Evolutionary conservation across 2,113 vertebrate species (phyloP).

Genomic region (Plecturocebus donacophilus): DNA sequence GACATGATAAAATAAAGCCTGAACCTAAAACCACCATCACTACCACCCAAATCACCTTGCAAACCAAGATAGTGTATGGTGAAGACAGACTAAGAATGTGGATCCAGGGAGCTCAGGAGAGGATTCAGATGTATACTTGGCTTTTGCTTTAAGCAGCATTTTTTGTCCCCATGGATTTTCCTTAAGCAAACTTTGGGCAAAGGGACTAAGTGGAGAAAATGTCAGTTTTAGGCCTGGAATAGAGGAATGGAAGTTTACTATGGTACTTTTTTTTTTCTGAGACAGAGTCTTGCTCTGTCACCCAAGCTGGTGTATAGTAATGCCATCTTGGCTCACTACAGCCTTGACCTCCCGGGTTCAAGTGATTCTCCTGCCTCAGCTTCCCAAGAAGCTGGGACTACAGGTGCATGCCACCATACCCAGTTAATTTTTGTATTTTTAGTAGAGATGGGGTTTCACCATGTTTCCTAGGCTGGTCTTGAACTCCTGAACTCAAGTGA

Average conservation of each 20-base stretch:
- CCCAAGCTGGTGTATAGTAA: too few species aligned
- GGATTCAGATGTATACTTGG: background rate
- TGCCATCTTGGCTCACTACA: too few species aligned
- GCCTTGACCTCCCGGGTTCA: too few species aligned
- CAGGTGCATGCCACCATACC: too few species aligned
- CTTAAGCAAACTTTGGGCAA: conserved; percentile 29
- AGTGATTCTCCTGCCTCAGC: too few species aligned
- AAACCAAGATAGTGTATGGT: background rate
- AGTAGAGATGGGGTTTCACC: too few species aligned
- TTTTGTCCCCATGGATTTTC: background rate
- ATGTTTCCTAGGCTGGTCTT: too few species aligned
- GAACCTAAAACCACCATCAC: background rate
- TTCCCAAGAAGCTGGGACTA: too few species aligned
- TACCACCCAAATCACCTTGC: background rate
- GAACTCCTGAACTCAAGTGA: too few species aligned
- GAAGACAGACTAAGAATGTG: background rate
- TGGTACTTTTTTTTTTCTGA: background rate
- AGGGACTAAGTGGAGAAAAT: conserved; percentile 20
- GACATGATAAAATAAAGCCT: background rate
- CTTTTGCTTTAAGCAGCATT: background rate
- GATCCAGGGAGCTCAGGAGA: background rate
- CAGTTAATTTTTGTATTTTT: too few species aligned
- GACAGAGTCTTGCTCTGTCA: too few species aligned
- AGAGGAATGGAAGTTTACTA: background rate
- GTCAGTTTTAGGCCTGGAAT: background rate